Percentiles rank a stretch among this genome's conserved stretches.
Conservation (phyloP, 2,888 invertebrate species). For the Argynnis bischoffii region DNA sequence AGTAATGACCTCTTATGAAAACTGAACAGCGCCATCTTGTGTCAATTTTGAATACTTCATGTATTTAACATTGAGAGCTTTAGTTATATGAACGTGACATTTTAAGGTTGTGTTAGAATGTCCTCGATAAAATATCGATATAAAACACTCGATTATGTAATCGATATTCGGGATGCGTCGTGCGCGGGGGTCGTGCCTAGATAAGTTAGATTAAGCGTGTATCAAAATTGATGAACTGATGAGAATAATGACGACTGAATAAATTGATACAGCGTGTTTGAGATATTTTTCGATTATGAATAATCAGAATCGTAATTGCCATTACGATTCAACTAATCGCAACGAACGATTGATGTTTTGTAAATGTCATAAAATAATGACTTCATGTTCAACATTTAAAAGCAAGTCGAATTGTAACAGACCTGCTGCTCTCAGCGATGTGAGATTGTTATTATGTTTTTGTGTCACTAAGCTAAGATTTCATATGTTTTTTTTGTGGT, state of each 20-base stretch:
- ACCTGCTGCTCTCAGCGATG: no score
- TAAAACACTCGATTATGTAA: not conserved
- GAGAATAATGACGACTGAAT: conserved; percentile 12
- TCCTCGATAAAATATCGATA: conserved; percentile 12
- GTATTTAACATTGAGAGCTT: conserved; percentile 1
- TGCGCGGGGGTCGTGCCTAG: conserved; percentile 15
- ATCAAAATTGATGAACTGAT: conserved; percentile 25
- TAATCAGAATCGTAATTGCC: not conserved
- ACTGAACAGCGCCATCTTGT: no score
- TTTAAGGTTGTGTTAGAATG: conserved; percentile 24
- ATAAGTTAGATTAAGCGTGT: conserved; percentile 26
- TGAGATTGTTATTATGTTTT: not conserved
- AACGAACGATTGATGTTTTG: no score
- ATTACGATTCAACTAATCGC: no score
- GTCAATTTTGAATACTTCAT: not conserved
- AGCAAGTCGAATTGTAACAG: no score
- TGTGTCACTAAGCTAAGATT: conserved; percentile 6
- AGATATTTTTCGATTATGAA: not conserved
- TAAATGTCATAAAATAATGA: no score
- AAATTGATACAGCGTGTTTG: conserved; percentile 12
- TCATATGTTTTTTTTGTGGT: conserved; percentile 1
- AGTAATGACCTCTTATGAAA: no score
- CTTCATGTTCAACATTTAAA: no score
- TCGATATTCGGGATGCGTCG: not conserved
- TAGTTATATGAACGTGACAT: conserved; percentile 6